Evolutionary conservation across 2,888 invertebrate genomes (phyloP).

Genomic region (Pachliopta kotzebuea): DNA sequence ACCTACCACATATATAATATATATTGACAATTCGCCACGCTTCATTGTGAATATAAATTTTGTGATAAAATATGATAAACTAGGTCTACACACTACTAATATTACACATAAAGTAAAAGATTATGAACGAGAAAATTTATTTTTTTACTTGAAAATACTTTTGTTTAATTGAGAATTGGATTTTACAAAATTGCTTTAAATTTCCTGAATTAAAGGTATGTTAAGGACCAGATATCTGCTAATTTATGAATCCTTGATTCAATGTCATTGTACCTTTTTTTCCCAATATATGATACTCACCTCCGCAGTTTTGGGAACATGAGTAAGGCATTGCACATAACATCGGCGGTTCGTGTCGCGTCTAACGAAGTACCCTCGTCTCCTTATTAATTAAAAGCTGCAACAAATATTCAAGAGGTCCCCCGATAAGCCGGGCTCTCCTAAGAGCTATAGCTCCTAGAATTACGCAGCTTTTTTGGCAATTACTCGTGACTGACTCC

Average conservation of each 20-base stretch:
- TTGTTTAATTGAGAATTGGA: no score
- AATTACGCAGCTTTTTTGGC: constrained; percentile 46
- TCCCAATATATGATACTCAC: constrained; percentile 57
- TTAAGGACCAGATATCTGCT: background rate
- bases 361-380: constrained; percentile 57
- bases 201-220: background rate
- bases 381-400: constrained; percentile 75
- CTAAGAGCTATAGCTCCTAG: constrained; percentile 50
- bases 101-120: background rate
- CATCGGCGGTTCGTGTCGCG: constrained; percentile 54
- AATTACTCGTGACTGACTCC: constrained; percentile 41
- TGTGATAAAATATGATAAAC: background rate
- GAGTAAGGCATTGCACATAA: constrained; percentile 56
- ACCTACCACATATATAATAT: background rate
- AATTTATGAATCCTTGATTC: constrained; percentile 5
- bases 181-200: background rate
- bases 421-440: constrained; percentile 65
- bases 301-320: constrained; percentile 47
- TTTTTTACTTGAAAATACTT: no score
- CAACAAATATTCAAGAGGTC: constrained; percentile 79
- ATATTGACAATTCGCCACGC: background rate
- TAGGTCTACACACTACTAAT: background rate
- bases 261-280: constrained; percentile 30
- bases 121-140: background rate
- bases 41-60: background rate